Evolutionary conservation across 2,888 invertebrate genomes (phyloP), one percentile per base, ranked within the genome.

Genomic region (Hirtodrosophila alboralis): DNA sequence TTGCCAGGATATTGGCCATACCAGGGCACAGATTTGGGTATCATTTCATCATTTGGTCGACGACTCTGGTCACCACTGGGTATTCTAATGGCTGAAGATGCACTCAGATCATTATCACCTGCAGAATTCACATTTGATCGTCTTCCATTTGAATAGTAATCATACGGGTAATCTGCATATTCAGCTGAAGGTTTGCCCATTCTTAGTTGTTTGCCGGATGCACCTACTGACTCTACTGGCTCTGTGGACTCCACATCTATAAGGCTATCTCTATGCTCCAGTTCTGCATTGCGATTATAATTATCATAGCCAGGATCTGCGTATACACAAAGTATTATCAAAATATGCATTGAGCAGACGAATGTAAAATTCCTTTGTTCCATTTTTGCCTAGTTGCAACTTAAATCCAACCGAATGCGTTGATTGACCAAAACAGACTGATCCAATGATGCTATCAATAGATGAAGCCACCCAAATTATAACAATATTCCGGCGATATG

Each of bases 131-230:
- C 90, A 1, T 92, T 92, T 0, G 93, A 91, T 78, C 79, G 73
- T 2, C 83, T 61, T 0, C 63, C 57, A n/a, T 75, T 76, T 36
- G 77, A 47, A 48, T 86, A 86, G 30, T 88, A 88, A 63, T 93
- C 93, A 57, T 93, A 18, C 1, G 18, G 5, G 18, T 18, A 91
- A 1, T 93, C 93, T 1, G 92, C 92, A 16, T 93, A 92, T 0
- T 63, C 54, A 2, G 44, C 43, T 10, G 53, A 43, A 0, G 87
- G 84, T 81, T 43, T 87, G 49, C 59, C 72, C 12, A 48, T 74
- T 86, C 59, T 86, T 77, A 5, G 86, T 74, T 51, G 60, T 10
- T 64, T 66, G 0, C 5, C 52, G 27, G 31, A 3, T 30, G 59
- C 52, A 3, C 68, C n/a, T n/a, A n/a, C n/a, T 71, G 89, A 16